Percentiles rank a stretch among this genome's conserved stretches.
Conservation (phyloP, 2,888 invertebrate species). For the Dynastes maya region DNA sequence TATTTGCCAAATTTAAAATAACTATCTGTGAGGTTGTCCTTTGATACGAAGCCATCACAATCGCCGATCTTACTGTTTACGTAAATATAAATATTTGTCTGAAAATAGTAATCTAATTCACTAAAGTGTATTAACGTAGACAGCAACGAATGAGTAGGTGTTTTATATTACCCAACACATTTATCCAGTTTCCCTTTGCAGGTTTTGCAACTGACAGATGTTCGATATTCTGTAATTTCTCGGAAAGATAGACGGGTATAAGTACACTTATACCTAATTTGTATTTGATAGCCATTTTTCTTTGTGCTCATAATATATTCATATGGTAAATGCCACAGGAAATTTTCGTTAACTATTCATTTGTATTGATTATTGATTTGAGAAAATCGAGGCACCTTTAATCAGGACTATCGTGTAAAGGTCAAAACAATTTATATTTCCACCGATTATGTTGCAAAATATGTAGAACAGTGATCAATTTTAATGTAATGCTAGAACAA, state of each 20-base stretch:
- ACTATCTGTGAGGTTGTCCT: not conserved
- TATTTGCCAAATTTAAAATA: slow-evolving; percentile 29
- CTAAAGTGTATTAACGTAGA: slow-evolving; percentile 2
- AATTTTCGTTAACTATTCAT: not conserved
- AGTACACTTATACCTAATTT: too few relatives aligned
- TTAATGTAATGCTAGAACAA: not conserved
- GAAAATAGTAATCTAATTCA: not conserved
- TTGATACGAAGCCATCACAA: slow-evolving; percentile 5
- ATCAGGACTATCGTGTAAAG: not conserved
- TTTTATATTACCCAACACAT: slow-evolving; percentile 9
- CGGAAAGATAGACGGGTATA: too few relatives aligned
- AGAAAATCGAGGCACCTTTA: not conserved
- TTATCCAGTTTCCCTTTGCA: not conserved
- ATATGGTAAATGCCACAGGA: not conserved
- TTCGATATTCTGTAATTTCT: not conserved
- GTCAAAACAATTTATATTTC: slow-evolving; percentile 2
- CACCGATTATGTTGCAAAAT: not conserved
- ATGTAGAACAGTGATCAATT: not conserved
- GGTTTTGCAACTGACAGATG: not conserved
- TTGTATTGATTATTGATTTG: slow-evolving; percentile 5
- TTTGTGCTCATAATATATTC: not conserved
- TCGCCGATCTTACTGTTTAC: slow-evolving; percentile 33
- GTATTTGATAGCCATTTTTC: not conserved
- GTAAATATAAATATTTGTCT: slow-evolving; percentile 19
- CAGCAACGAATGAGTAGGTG: slow-evolving; percentile 13